A percentile compares a stretch with the other conserved stretches of the same genome.
phyloP scores from a whole-genome alignment of 2,888 invertebrate genomes.

The Odontocerum albicorne region DNA sequence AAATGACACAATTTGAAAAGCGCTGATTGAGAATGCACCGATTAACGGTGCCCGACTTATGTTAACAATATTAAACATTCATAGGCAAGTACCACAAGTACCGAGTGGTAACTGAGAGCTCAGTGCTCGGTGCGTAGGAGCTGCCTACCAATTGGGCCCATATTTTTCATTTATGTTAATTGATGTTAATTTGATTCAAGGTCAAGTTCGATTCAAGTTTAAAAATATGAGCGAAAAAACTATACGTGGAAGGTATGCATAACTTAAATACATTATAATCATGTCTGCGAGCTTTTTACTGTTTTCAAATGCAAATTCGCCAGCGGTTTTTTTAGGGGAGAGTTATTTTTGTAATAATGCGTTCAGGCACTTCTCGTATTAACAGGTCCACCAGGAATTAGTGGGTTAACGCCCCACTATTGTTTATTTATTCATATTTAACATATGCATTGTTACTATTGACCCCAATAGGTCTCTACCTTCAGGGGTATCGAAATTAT shows the following conservation, averaged over 20 bases:
- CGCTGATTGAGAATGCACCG: conserved; percentile 9
- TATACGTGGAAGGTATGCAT: conserved; percentile 32
- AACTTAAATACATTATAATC: conserved; percentile 31
- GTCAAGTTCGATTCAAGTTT: conserved; percentile 36
- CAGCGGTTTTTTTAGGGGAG: conserved; percentile 25
- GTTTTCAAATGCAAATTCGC: conserved; percentile 36
- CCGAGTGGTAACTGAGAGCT: background rate
- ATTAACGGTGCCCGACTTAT: conserved; percentile 4
- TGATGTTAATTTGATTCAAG: conserved; percentile 37
- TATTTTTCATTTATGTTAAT: conserved; percentile 37
- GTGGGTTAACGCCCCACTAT: conserved; percentile 25
- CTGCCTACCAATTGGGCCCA: conserved; percentile 32
- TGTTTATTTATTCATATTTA: conserved; percentile 23
- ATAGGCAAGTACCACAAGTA: conserved; percentile 10
- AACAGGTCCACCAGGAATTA: conserved; percentile 26
- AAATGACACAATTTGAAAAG: conserved; percentile 2
- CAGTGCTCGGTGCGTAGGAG: conserved; percentile 6
- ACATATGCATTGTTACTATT: conserved; percentile 16
- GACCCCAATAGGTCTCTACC: conserved; percentile 13
- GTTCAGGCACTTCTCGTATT: conserved; percentile 22
- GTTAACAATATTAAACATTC: conserved; percentile 1
- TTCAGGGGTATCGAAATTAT: no score
- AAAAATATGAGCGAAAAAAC: conserved; percentile 30
- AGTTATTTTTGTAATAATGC: conserved; percentile 26
- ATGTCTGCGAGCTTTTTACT: conserved; percentile 34